phyloP scores from a whole-genome alignment of 1,140 invertebrate species.

The Pogonomyrmex barbatus region DNA sequence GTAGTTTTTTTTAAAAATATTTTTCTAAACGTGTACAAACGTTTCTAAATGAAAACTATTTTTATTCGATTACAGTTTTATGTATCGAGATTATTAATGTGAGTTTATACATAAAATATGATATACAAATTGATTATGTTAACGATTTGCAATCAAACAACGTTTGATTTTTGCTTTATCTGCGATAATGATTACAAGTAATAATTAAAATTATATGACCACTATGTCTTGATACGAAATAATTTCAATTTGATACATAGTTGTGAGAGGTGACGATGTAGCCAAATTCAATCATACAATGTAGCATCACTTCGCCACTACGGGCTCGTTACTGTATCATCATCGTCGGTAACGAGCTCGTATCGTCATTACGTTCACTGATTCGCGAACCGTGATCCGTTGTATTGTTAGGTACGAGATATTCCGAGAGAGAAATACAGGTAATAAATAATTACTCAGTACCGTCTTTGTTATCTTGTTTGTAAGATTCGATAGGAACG shows the following conservation, averaged over 20 bases:
- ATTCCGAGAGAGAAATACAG: constrained; percentile 18
- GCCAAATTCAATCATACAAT: constrained; percentile 52
- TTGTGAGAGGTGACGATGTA: constrained; percentile 15
- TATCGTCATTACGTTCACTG: constrained; percentile 69
- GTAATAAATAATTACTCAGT: constrained; percentile 47
- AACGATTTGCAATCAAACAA: background rate
- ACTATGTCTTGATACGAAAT: constrained; percentile 41
- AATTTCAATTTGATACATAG: constrained; percentile 45
- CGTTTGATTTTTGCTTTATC: background rate
- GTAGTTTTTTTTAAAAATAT: background rate
- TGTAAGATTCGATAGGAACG: constrained; percentile 2
- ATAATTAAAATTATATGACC: constrained; percentile 30
- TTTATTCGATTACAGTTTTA: background rate
- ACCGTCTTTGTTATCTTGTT: constrained; percentile 32
- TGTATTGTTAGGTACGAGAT: constrained; percentile 51
- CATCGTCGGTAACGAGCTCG: constrained; percentile 69
- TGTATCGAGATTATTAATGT: background rate
- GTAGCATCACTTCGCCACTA: constrained; percentile 34
- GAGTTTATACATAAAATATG: background rate
- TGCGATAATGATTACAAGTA: constrained; percentile 31
- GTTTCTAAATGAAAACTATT: background rate
- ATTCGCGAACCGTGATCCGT: constrained; percentile 52
- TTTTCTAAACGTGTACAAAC: background rate
- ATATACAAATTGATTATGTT: background rate
- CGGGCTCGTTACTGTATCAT: constrained; percentile 67